Evolutionary conservation across 2,797 vertebrate genomes (phyloP), one percentile per base, ranked within the genome.

Genomic region (Phrynocephalus guinanensis): DNA sequence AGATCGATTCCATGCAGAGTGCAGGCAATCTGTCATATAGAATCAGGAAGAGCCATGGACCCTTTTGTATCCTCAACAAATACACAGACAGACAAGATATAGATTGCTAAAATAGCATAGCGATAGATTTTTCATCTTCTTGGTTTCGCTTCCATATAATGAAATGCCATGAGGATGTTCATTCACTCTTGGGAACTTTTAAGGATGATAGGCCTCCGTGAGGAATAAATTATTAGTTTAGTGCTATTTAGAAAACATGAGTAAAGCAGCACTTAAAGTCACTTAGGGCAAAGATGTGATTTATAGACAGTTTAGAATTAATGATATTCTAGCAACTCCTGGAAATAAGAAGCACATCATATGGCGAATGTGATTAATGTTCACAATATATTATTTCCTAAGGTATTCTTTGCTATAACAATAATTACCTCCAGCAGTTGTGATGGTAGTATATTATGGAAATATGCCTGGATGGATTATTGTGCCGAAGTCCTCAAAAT

Each of bases 201-300:
- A 38, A 73, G 1, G 2, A 3, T 82, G 88, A 80, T 0, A 0
- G 71, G 48, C 20, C 20, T 16, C 5, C 13, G 52, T 60, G 52
- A 85, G 81, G 87, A 85, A 88, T 88, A 85, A 81, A 80, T 67
- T 81, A 88, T 88, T 85, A 88, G 83, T 66, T 85, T 76, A 81
- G 44, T 56, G n/a, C 1, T 92, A 78, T 71, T 60, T 81, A 56
- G 16, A 88, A 86, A 85, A 89, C 63, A 63, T 1, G 5, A 86
- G 13, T 1, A 33, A 90, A 88, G 8, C 9, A 68, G 38, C 15
- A 84, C 11, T 10, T 78, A 67, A 0, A 87, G 83, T 87, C 86
- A 79, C 3, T 79, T 16, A 76, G 52, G 81, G 81, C 10, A 85
- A 90, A 86, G 18, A 84, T 76, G 80, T 90, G 70, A 87, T 87